phyloP scores from a whole-genome alignment of 2,888 invertebrate species.

The Andrena trimmerana region DNA sequence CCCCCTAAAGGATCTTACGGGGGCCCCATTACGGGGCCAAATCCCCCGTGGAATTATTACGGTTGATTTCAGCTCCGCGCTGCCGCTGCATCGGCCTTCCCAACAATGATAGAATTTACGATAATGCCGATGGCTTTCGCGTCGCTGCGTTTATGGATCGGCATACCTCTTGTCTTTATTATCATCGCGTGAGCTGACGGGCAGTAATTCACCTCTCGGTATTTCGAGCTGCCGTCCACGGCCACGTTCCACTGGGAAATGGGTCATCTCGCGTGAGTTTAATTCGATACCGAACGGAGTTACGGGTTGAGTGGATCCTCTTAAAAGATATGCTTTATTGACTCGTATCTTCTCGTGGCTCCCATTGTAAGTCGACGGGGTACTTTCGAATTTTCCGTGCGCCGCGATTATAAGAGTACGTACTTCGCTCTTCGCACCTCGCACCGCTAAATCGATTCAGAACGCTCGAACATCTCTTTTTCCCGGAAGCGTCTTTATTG shows the following conservation, averaged over 20 bases:
- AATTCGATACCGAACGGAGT: background rate
- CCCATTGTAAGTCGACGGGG: too few species aligned
- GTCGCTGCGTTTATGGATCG: background rate
- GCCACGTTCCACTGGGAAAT: background rate
- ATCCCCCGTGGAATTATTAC: slow-evolving; percentile 48
- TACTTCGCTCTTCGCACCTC: background rate
- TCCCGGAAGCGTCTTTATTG: too few species aligned
- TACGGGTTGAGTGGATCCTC: background rate
- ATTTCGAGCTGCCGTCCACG: background rate
- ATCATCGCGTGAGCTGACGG: background rate
- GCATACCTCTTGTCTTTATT: slow-evolving; percentile 16
- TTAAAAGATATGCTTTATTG: background rate
- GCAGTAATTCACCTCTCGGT: background rate
- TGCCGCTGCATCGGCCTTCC: background rate
- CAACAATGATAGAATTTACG: slow-evolving; percentile 25
- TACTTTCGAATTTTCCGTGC: background rate
- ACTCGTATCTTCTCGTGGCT: too few species aligned
- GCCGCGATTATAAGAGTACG: background rate
- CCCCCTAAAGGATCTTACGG: slow-evolving; percentile 43
- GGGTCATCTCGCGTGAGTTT: background rate
- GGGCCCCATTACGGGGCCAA: slow-evolving; percentile 37
- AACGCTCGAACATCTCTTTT: too few species aligned
- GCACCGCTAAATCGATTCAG: background rate
- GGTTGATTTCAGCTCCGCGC: slow-evolving; percentile 27
- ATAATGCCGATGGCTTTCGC: slow-evolving; percentile 8